These are phyloP conservation scores for Papilio aristodemus DNA, from an alignment of 1,140 invertebrate genomes.

Conservation along the genomic window DNA sequence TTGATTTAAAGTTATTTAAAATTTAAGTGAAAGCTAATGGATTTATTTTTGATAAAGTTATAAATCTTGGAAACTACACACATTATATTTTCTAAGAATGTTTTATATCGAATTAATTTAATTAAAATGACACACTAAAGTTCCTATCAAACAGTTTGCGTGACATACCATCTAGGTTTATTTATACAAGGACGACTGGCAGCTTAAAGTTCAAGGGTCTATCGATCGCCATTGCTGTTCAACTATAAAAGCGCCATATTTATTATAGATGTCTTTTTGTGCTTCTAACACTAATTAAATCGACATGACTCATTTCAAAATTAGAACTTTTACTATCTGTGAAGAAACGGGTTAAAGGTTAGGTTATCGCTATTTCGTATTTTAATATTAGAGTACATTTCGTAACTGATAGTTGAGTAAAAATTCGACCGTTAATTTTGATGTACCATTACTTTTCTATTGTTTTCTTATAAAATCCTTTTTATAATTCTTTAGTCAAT, in stretches of 20 bases:
- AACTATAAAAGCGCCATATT: slow-evolving; percentile 43
- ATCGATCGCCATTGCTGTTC: slow-evolving; percentile 56
- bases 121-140: slow-evolving; percentile 12
- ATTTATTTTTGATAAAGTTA: not conserved
- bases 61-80: not conserved
- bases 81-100: not conserved
- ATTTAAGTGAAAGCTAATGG: no score
- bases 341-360: slow-evolving; percentile 25
- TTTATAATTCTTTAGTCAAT: no score
- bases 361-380: slow-evolving; percentile 25
- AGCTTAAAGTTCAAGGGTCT: slow-evolving; percentile 72
- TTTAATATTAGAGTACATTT: slow-evolving; percentile 10
- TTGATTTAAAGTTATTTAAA: no score
- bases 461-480: no score
- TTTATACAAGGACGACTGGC: not conserved
- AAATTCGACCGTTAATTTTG: not conserved
- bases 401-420: not conserved
- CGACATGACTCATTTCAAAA: slow-evolving; percentile 17
- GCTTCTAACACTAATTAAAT: slow-evolving; percentile 5
- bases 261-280: slow-evolving; percentile 4
- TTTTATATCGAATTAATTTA: not conserved
- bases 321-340: slow-evolving; percentile 26
- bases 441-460: not conserved
- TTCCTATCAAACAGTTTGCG: not conserved
- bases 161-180: not conserved